Evolutionary conservation across 2,113 vertebrate species (phyloP).

Genomic region (Oncorhynchus gorbuscha): DNA sequence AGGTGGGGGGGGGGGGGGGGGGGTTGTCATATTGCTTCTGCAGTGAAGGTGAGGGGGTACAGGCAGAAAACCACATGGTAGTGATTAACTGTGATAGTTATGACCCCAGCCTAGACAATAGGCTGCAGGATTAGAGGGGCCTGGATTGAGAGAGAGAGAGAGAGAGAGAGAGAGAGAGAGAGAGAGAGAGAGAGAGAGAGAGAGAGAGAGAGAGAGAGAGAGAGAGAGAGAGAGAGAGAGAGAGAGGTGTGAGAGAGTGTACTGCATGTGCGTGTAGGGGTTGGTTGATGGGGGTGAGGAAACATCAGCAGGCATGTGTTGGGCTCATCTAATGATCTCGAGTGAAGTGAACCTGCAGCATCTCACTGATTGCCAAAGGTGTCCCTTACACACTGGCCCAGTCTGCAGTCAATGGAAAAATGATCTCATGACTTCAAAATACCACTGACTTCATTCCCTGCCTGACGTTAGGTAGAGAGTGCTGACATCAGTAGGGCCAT

Average conservation of each 20-base stretch:
- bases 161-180: background rate
- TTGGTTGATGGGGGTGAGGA: conserved; percentile 33
- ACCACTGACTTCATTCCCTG: conserved; percentile 64
- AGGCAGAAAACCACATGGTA: conserved; percentile 37
- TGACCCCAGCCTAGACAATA: conserved; percentile 15
- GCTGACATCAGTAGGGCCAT: conserved; percentile 57
- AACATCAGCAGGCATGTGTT: conserved; percentile 32
- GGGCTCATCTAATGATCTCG: conserved; percentile 42
- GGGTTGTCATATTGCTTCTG: conserved; percentile 26
- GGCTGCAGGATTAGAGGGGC: background rate
- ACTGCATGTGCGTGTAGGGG: background rate
- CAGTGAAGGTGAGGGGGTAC: conserved; percentile 25
- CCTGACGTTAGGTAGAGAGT: conserved; percentile 40
- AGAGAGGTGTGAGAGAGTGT: background rate
- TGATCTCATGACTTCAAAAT: conserved; percentile 73
- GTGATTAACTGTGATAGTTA: conserved; percentile 44
- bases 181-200: background rate
- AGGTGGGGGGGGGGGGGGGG: conserved; percentile 3
- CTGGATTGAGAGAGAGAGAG: background rate
- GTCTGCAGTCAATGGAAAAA: conserved; percentile 71
- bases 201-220: background rate
- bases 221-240: background rate
- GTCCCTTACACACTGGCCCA: conserved; percentile 68
- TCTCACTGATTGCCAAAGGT: conserved; percentile 66
- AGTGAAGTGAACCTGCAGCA: conserved; percentile 29